Conservation (phyloP, 2,888 invertebrate genomes). For the Idaea straminata region DNA sequence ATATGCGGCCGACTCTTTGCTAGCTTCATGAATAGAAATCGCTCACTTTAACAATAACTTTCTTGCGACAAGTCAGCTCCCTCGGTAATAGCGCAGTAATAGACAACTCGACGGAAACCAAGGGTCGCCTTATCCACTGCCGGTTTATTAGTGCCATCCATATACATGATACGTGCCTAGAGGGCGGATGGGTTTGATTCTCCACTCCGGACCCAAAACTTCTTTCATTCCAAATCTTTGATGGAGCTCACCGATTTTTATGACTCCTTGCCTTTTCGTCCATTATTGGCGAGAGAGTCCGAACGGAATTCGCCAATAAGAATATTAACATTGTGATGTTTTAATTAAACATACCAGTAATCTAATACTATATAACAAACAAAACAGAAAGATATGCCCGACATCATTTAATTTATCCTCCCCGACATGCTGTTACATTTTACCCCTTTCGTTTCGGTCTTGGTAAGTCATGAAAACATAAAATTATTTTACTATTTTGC, state of each 20-base stretch:
- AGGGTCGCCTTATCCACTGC: constrained; percentile 43
- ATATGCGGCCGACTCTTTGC: constrained; percentile 41
- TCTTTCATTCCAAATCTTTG: constrained; percentile 22
- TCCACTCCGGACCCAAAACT: constrained; percentile 15
- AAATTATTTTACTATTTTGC: constrained; percentile 23
- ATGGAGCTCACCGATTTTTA: constrained; percentile 11
- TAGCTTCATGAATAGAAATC: constrained; percentile 72
- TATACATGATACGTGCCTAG: constrained; percentile 41
- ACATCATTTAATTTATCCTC: constrained; percentile 8
- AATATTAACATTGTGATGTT: background rate
- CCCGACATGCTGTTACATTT: background rate
- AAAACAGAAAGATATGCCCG: constrained; percentile 9
- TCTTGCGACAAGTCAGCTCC: constrained; percentile 39
- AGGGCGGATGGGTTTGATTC: constrained; percentile 22
- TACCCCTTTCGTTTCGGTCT: constrained; percentile 16
- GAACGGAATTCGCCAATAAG: background rate
- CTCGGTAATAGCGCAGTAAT: constrained; percentile 43
- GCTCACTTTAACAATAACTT: constrained; percentile 60
- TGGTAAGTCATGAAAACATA: constrained; percentile 16
- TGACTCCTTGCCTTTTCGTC: background rate
- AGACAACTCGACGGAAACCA: constrained; percentile 36
- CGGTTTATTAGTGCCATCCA: constrained; percentile 49
- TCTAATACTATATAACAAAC: background rate
- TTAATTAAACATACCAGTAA: background rate
- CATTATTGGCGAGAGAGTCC: background rate